phyloP scores from a whole-genome alignment of 2,113 vertebrate species.

The Bufo bufo region DNA sequence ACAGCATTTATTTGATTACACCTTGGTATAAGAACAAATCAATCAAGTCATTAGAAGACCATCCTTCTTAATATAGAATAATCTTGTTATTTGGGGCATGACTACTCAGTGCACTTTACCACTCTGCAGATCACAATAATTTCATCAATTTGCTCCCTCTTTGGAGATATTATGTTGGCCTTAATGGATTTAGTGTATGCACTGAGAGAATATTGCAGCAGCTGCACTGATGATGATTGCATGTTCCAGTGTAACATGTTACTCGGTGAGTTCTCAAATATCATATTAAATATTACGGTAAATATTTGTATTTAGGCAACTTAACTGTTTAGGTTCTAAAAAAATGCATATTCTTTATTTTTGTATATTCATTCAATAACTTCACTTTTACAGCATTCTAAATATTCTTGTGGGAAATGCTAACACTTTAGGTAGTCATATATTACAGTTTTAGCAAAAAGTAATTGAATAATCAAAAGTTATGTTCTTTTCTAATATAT shows the following conservation, averaged over 20 bases:
- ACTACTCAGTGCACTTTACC: not conserved
- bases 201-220: not conserved
- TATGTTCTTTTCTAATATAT: too few relatives aligned
- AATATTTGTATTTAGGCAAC: not conserved
- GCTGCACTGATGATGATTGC: not conserved
- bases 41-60: not conserved
- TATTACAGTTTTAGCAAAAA: too few relatives aligned
- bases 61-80: not conserved
- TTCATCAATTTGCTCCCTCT: not conserved
- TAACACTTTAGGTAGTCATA: too few relatives aligned
- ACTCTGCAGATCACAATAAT: not conserved
- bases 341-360: not conserved
- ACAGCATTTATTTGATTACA: not conserved
- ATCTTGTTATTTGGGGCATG: not conserved
- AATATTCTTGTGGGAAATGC: not conserved
- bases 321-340: not conserved
- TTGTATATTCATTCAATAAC: not conserved
- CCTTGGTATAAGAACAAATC: not conserved
- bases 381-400: not conserved
- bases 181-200: not conserved
- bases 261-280: not conserved
- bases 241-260: not conserved
- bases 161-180: conserved; percentile 3
- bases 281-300: not conserved
- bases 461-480: too few relatives aligned